Base-by-base conservation (phyloP, 2,113 vertebrate genomes). In the Catharus minimus region DNA sequence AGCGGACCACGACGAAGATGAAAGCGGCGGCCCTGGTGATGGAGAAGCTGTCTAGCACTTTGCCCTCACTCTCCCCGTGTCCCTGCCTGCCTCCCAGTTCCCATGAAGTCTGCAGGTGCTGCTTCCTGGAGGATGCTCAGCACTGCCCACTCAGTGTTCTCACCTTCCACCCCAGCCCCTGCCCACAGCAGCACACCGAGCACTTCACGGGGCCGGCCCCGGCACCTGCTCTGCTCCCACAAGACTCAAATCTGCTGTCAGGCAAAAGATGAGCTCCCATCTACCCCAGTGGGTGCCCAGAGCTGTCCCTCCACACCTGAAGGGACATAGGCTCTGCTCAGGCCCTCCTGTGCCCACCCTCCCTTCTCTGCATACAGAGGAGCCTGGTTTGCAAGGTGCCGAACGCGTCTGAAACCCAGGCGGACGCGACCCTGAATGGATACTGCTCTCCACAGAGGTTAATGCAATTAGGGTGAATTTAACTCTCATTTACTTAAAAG, bases 401-500 rank as follows among this genome's bases (percentile, higher is more conserved):
- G 0, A 71, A 65, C 0, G 1, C 0, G 0, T 19, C 61, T 17
- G 41, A 64, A 81, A 81, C 61, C 9, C 66, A 76, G 77, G 64
- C 24, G 1, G 11, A 49, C 0, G 1, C 15, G 57, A 75, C 44
- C 57, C 82, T 46, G 50, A 43, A 43, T 21, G 89, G 80, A 76
- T 47, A 15, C 55, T 9, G 58, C 64, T 89, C 58, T 81, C 71
- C n/a, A 1, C 0, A 53, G 90, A 61, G 83, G 71, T 82, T 95
- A 95, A 96, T 78, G 81, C 83, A 94, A 92, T 95, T 95, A 95
- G 90, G 69, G 55, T 23, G 86, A 93, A 96, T 95, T 95, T 96
- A 95, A 95, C 88, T 92, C 92, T 95, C 90, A 95, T 95, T 94
- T 95, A 86, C 92, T 95, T 95, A 96, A 96, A 95, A 96, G 95